Percentiles rank a stretch among this genome's conserved stretches.
Evolutionary conservation across 2,888 invertebrate species (phyloP).

Genomic region (Chydorus sphaericus): DNA sequence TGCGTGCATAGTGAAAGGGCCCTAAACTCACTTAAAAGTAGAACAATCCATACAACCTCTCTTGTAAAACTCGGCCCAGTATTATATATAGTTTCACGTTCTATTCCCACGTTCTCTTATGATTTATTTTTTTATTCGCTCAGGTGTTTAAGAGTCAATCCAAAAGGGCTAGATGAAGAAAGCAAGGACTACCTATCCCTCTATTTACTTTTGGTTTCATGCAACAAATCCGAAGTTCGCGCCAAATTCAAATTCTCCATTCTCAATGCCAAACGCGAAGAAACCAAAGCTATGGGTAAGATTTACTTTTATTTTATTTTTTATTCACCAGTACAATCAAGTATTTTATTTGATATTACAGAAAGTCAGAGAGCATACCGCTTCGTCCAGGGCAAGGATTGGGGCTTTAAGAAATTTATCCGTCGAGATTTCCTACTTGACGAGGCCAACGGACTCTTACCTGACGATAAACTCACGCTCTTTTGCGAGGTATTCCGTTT

Average conservation of each 20-base stretch:
- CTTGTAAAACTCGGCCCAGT: too few relatives aligned
- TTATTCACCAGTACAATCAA: too few relatives aligned
- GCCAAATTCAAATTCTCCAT: conserved; percentile 99
- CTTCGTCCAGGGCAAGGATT: conserved; percentile 99
- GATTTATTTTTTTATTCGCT: conserved; percentile 24
- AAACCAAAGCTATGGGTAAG: conserved; percentile 98
- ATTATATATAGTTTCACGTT: too few relatives aligned
- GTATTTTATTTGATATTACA: conserved; percentile 27
- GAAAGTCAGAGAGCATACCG: conserved; percentile 85
- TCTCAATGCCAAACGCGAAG: conserved; percentile 98
- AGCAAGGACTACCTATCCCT: conserved; percentile 99
- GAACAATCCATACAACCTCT: too few relatives aligned
- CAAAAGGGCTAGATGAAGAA: conserved; percentile 99
- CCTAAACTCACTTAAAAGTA: too few relatives aligned
- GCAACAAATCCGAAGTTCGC: conserved; percentile 99
- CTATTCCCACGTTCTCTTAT: too few relatives aligned
- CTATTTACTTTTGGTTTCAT: conserved; percentile 95
- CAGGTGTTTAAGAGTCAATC: conserved; percentile 97
- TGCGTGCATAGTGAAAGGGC: too few relatives aligned
- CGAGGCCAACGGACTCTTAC: conserved; percentile 94
- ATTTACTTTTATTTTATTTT: conserved; percentile 1
- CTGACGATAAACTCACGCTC: conserved; percentile 97
- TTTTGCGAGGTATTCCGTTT: conserved; percentile 74
- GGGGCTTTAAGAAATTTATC: conserved; percentile 99
- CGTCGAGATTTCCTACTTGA: conserved; percentile 96